These are phyloP conservation scores for Pseudachorutes palmiensis DNA, from an alignment of 1,140 invertebrate genomes.

Conservation along the genomic window DNA sequence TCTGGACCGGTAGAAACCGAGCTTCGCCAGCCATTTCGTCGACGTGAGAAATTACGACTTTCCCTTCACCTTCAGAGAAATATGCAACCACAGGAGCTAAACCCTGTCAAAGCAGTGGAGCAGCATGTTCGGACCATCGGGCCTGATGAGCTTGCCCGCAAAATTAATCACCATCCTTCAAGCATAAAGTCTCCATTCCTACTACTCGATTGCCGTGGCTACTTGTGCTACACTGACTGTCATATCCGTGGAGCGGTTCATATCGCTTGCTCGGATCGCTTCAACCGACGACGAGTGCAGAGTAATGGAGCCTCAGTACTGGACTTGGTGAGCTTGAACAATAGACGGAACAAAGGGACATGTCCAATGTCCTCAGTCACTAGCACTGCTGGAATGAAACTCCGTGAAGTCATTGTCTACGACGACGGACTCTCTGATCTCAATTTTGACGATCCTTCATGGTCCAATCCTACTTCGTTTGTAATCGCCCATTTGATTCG, in stretches of 20 bases:
- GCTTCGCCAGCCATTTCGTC: conserved; percentile 31
- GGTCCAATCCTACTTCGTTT: conserved; percentile 55
- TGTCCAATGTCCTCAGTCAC: conserved; percentile 40
- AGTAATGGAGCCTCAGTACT: conserved; percentile 37
- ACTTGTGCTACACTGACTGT: conserved; percentile 60
- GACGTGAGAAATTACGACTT: conserved; percentile 32
- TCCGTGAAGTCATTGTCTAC: conserved; percentile 58
- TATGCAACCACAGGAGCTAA: conserved; percentile 16
- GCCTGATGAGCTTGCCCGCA: conserved; percentile 29
- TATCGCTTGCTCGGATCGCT: conserved; percentile 64
- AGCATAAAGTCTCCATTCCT: conserved; percentile 22
- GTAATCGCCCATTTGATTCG: conserved; percentile 60
- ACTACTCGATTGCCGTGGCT: conserved; percentile 57
- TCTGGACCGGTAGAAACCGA: conserved; percentile 38
- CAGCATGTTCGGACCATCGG: conserved; percentile 27
- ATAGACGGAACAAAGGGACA: conserved; percentile 29
- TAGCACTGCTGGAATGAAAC: conserved; percentile 37
- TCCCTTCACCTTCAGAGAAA: conserved; percentile 27
- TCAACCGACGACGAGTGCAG: conserved; percentile 60
- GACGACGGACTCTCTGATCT: conserved; percentile 56
- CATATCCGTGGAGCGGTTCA: conserved; percentile 66
- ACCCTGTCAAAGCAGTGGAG: conserved; percentile 24
- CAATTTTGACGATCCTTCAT: conserved; percentile 49
- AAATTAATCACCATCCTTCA: conserved; percentile 16
- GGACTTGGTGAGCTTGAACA: conserved; percentile 54